Conservation (phyloP, 2,888 invertebrate genomes). For the Galeruca laticollis region DNA sequence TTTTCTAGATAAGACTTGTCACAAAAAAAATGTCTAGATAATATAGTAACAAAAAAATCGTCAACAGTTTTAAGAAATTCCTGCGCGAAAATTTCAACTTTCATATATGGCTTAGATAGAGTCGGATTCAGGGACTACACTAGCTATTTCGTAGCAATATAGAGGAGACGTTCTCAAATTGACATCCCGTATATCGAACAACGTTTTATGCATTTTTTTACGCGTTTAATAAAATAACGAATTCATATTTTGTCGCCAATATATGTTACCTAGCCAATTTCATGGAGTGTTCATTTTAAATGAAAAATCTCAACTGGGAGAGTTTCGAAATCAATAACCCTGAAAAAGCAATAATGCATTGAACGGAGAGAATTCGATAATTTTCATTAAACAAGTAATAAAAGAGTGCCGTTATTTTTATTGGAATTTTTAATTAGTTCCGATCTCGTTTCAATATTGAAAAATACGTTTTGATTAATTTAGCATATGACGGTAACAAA, state of each 20-base stretch:
- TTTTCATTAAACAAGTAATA: constrained; percentile 55
- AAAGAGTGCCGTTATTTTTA: constrained; percentile 61
- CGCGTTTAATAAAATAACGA: constrained; percentile 12
- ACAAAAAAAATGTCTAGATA: too few species aligned
- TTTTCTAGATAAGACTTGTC: too few species aligned
- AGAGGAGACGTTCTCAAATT: too few species aligned
- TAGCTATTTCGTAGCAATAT: too few species aligned
- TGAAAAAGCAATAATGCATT: constrained; percentile 39
- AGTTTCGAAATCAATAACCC: constrained; percentile 28
- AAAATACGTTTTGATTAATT: constrained; percentile 64
- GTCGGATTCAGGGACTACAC: too few species aligned
- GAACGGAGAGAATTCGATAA: constrained; percentile 41
- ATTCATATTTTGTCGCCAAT: constrained; percentile 16
- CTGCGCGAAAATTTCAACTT: too few species aligned
- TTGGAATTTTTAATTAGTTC: constrained; percentile 62
- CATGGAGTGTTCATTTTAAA: constrained; percentile 14
- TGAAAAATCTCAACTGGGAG: constrained; percentile 15
- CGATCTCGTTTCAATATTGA: constrained; percentile 61
- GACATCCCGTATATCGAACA: too few species aligned
- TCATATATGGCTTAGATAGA: too few species aligned
- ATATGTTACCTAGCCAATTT: constrained; percentile 9
- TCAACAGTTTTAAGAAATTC: too few species aligned
- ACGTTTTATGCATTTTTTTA: background rate
- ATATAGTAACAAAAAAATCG: too few species aligned
- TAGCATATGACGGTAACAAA: constrained; percentile 61